These are phyloP conservation scores for Portevinia maculata DNA, from an alignment of 2,888 invertebrate genomes.

Conservation along the genomic window DNA sequence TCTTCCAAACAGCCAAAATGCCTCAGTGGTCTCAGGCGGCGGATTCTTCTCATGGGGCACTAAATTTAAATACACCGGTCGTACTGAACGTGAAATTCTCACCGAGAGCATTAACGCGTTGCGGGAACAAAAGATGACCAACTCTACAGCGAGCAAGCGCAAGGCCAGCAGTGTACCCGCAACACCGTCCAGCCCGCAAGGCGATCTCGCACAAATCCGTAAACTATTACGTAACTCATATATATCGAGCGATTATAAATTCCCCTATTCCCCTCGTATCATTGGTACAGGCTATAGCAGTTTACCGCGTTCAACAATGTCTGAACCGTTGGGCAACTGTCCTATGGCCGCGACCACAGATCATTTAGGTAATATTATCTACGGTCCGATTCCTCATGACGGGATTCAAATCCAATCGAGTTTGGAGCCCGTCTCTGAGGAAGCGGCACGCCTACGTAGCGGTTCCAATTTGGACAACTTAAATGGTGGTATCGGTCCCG, in stretches of 20 bases:
- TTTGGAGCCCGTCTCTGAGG: constrained; percentile 88
- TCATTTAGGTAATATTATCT: constrained; percentile 82
- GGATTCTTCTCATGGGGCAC: constrained; percentile 97
- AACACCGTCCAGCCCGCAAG: constrained; percentile 91
- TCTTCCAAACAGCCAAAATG: constrained; percentile 93
- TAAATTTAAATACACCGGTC: constrained; percentile 95
- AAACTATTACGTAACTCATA: constrained; percentile 78
- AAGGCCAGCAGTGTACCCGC: constrained; percentile 95
- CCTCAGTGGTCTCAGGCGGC: constrained; percentile 94
- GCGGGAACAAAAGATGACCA: constrained; percentile 86
- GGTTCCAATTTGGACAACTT: constrained; percentile 79
- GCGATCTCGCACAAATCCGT: constrained; percentile 85
- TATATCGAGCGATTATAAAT: constrained; percentile 77
- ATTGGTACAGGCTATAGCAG: constrained; percentile 89
- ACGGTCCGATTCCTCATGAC: constrained; percentile 84
- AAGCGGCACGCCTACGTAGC: constrained; percentile 82
- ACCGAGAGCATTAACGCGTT: constrained; percentile 89
- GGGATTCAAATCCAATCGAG: constrained; percentile 77
- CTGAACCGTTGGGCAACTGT: constrained; percentile 86
- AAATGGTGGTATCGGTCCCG: constrained; percentile 66
- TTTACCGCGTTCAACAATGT: constrained; percentile 92
- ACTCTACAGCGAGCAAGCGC: constrained; percentile 85
- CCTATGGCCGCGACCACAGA: constrained; percentile 79
- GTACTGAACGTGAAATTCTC: constrained; percentile 95
- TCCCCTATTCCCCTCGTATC: constrained; percentile 74